These are phyloP conservation scores for Calliphora vicina DNA, from an alignment of 1,140 invertebrate species.

Conservation along the genomic window DNA sequence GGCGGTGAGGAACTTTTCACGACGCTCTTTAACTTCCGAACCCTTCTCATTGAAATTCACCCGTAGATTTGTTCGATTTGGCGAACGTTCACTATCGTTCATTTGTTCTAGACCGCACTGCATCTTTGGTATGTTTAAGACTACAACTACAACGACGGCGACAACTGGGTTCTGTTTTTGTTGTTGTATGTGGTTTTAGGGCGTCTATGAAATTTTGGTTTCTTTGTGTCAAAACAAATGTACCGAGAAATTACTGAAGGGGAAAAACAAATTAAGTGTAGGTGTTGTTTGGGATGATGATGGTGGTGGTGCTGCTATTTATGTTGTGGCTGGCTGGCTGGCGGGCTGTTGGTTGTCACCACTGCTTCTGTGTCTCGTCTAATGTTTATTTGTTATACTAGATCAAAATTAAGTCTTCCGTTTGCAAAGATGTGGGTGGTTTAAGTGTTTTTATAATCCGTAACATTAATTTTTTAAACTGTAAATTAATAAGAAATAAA, in stretches of 20 bases:
- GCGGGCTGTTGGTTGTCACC: neutral
- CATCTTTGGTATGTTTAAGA: conserved; percentile 48
- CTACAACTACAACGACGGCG: neutral
- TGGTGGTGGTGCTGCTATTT: neutral
- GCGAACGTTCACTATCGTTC: conserved; percentile 72
- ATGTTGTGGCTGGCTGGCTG: neutral
- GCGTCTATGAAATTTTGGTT: neutral
- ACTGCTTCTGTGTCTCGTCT: no score
- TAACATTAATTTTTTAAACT: neutral
- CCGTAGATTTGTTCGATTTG: conserved; percentile 80
- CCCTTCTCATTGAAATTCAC: conserved; percentile 89
- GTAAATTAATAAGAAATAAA: conserved; percentile 11
- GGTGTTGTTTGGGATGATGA: neutral
- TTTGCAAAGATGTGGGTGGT: neutral
- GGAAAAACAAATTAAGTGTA: neutral
- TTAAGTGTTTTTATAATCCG: neutral
- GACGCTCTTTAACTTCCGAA: conserved; percentile 81
- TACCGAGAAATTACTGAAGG: neutral
- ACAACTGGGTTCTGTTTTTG: neutral
- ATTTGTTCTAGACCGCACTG: conserved; percentile 62
- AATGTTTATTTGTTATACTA: neutral
- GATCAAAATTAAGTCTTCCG: neutral
- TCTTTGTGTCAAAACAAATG: no score
- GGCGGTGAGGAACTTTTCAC: conserved; percentile 94
- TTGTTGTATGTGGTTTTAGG: neutral